Percentiles rank a stretch among this genome's conserved stretches.
Evolutionary conservation across 1,140 invertebrate species (phyloP).

Genomic region (Lasioglossum baleicum): DNA sequence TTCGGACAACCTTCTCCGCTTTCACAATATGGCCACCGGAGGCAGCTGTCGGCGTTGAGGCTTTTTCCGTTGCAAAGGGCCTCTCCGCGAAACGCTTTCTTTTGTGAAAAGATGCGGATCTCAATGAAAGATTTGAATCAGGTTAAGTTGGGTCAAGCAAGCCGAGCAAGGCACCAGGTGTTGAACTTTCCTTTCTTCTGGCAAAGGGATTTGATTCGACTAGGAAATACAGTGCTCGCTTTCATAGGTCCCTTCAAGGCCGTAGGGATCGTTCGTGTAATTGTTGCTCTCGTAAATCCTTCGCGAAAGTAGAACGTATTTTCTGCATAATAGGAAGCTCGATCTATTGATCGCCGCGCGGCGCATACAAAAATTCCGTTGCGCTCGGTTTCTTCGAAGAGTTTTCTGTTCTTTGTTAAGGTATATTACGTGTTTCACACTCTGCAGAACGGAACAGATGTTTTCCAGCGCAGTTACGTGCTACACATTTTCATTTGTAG

Average conservation of each 20-base stretch:
- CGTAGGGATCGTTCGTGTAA: not conserved
- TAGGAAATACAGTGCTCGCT: not conserved
- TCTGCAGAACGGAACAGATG: not conserved
- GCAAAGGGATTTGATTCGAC: not conserved
- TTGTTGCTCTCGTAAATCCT: not conserved
- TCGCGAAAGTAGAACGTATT: not conserved
- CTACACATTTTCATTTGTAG: too few relatives aligned
- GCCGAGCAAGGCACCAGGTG: slow-evolving; percentile 43
- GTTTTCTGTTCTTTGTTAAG: not conserved
- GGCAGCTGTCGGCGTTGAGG: slow-evolving; percentile 44
- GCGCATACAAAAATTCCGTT: not conserved
- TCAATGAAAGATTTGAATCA: slow-evolving; percentile 28
- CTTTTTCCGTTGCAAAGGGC: slow-evolving; percentile 25
- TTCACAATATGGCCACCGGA: slow-evolving; percentile 54
- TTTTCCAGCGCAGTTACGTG: too few relatives aligned
- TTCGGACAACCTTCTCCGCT: slow-evolving; percentile 49
- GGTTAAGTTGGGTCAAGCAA: slow-evolving; percentile 38
- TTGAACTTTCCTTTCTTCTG: slow-evolving; percentile 14
- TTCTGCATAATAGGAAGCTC: not conserved
- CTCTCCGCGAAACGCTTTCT: slow-evolving; percentile 20
- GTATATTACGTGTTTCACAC: not conserved
- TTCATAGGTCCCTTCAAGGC: not conserved
- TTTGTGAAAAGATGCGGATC: slow-evolving; percentile 46
- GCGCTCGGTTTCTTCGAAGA: not conserved
- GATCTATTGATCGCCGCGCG: not conserved